Conservation (phyloP, 2,888 invertebrate species). For the Diloba caeruleocephala region DNA sequence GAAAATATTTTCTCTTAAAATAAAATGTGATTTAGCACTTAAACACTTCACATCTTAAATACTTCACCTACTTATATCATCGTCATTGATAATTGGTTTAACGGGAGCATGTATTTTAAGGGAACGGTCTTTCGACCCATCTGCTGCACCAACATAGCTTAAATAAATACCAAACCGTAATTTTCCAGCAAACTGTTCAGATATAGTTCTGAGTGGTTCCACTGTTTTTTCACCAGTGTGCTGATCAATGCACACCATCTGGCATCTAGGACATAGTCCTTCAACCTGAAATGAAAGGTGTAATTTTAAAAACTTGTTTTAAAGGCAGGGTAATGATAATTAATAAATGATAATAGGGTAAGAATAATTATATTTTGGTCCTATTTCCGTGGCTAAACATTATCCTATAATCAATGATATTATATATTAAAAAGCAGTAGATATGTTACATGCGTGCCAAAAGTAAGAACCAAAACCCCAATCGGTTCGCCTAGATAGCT, state of each 20-base stretch:
- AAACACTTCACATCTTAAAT: slow-evolving; percentile 5
- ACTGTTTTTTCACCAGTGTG: slow-evolving; percentile 93
- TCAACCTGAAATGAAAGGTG: slow-evolving; percentile 88
- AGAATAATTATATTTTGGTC: too few species aligned
- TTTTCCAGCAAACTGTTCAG: slow-evolving; percentile 93
- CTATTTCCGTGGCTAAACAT: too few species aligned
- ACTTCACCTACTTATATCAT: slow-evolving; percentile 75
- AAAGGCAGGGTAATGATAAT: too few species aligned
- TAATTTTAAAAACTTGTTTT: neutral
- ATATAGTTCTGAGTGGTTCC: slow-evolving; percentile 93
- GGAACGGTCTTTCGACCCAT: slow-evolving; percentile 65
- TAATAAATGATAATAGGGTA: too few species aligned
- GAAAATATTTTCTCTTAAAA: slow-evolving; percentile 32
- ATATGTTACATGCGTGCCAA: too few species aligned
- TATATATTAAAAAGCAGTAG: too few species aligned
- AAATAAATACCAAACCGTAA: slow-evolving; percentile 95
- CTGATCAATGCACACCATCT: slow-evolving; percentile 98
- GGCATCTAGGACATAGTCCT: slow-evolving; percentile 96
- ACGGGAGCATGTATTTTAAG: slow-evolving; percentile 66
- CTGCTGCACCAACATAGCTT: slow-evolving; percentile 76
- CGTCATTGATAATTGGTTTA: slow-evolving; percentile 67
- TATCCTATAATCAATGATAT: too few species aligned
- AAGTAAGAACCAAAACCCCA: too few species aligned
- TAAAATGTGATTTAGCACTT: slow-evolving; percentile 12
- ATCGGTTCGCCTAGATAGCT: too few species aligned